phyloP scores from a whole-genome alignment of 2,797 vertebrate genomes.

The Spondyliosoma cantharus region DNA sequence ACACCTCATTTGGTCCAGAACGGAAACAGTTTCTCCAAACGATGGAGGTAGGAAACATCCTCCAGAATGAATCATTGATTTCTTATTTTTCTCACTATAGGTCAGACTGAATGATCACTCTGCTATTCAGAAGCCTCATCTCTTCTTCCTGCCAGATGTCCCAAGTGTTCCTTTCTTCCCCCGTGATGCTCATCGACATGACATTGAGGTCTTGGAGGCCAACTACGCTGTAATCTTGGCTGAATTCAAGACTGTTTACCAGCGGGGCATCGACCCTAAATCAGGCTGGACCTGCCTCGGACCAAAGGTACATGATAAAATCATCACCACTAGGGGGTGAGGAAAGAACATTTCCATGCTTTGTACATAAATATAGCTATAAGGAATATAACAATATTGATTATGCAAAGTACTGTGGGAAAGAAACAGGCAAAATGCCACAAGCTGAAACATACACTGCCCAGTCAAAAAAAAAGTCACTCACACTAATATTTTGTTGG shows the following conservation, averaged over 20 bases:
- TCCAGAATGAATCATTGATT: constrained; percentile 2
- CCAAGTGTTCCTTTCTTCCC: constrained; percentile 90
- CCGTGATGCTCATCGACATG: constrained; percentile 90
- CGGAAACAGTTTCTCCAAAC: not conserved
- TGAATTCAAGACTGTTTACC: constrained; percentile 88
- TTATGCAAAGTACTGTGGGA: not conserved
- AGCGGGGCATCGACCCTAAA: constrained; percentile 82
- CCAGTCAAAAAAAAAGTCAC: too few relatives aligned
- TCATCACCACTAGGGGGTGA: not conserved
- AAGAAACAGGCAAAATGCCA: not conserved
- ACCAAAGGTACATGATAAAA: constrained; percentile 77
- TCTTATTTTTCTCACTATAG: constrained; percentile 58
- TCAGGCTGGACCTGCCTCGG: constrained; percentile 82
- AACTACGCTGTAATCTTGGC: constrained; percentile 85
- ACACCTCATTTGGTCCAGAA: not conserved
- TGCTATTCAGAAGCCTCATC: constrained; percentile 89
- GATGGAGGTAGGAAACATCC: not conserved
- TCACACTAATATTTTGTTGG: too few relatives aligned
- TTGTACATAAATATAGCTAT: not conserved
- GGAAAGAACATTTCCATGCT: not conserved
- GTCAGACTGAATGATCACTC: constrained; percentile 81
- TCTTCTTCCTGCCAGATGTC: constrained; percentile 90
- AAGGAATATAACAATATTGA: not conserved
- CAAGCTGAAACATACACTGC: not conserved
- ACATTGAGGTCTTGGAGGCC: constrained; percentile 89